Evolutionary conservation across 2,888 invertebrate genomes (phyloP).

Genomic region (Chironomus tentans): DNA sequence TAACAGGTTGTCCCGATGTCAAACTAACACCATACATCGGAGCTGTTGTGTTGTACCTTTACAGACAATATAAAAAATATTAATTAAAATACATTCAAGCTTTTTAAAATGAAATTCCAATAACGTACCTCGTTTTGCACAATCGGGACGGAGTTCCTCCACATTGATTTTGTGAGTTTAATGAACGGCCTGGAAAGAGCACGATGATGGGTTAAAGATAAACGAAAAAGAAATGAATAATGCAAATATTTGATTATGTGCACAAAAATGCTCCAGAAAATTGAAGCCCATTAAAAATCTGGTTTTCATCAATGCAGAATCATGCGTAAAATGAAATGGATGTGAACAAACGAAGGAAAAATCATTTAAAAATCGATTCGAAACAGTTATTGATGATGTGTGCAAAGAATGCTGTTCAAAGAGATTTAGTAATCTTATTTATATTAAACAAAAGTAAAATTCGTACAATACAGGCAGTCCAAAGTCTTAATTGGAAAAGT

Average conservation of each 20-base stretch:
- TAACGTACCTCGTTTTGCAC: slow-evolving; percentile 56
- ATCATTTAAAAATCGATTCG: not conserved
- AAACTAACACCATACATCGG: slow-evolving; percentile 92
- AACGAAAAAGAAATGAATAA: slow-evolving; percentile 1
- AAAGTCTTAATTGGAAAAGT: not conserved
- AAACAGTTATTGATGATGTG: slow-evolving; percentile 9
- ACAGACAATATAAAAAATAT: not conserved
- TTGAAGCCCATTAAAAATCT: not conserved
- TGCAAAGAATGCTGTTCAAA: not conserved
- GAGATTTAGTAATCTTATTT: too few species aligned
- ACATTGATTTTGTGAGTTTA: slow-evolving; percentile 40
- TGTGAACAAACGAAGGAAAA: slow-evolving; percentile 7
- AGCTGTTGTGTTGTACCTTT: slow-evolving; percentile 79
- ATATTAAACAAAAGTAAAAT: not conserved
- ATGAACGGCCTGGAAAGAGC: slow-evolving; percentile 38
- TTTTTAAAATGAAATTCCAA: not conserved
- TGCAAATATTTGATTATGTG: not conserved
- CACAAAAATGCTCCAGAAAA: slow-evolving; percentile 15
- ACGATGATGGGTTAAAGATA: too few species aligned
- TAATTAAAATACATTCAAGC: not conserved
- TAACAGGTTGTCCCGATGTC: slow-evolving; percentile 85
- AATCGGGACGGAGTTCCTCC: slow-evolving; percentile 64
- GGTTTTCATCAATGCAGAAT: slow-evolving; percentile 5
- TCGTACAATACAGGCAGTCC: not conserved
- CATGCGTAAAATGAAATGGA: slow-evolving; percentile 7